Evolutionary conservation across 2,888 invertebrate genomes (phyloP).

Genomic region (Augochlorella aurata): DNA sequence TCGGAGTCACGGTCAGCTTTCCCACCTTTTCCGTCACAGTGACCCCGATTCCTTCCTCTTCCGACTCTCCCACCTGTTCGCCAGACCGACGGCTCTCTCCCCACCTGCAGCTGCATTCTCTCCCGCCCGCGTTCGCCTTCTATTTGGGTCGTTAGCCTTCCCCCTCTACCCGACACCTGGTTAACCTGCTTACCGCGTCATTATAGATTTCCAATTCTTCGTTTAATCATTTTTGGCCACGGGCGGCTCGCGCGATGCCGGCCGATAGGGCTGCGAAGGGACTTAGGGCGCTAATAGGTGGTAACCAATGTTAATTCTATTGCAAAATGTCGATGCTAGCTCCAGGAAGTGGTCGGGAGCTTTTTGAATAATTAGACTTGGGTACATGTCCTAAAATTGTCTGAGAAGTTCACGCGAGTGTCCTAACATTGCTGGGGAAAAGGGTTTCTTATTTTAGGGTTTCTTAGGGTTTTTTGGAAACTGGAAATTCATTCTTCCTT

Average conservation of each 20-base stretch:
- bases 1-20: constrained; percentile 51
- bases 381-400: no score
- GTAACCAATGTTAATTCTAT: background rate
- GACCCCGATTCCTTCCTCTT: constrained; percentile 71
- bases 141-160: constrained; percentile 76
- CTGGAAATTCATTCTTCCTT: no score
- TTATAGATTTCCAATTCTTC: constrained; percentile 59
- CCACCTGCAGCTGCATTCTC: constrained; percentile 54
- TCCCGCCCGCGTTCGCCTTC: constrained; percentile 62
- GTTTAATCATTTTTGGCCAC: constrained; percentile 52
- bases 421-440: no score
- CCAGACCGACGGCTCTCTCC: constrained; percentile 23
- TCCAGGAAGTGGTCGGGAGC: no score
- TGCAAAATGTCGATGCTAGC: accelerated
- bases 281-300: background rate
- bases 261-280: background rate
- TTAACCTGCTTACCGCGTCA: constrained; percentile 55
- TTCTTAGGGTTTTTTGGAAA: no score
- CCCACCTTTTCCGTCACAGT: constrained; percentile 63
- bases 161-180: constrained; percentile 38
- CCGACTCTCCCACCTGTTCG: constrained; percentile 65
- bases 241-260: background rate
- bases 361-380: background rate
- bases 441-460: no score
- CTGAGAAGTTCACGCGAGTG: no score